Evolutionary conservation across 2,888 invertebrate species (phyloP), one percentile per base, ranked within the genome.

Genomic region (Polyploca ridens): DNA sequence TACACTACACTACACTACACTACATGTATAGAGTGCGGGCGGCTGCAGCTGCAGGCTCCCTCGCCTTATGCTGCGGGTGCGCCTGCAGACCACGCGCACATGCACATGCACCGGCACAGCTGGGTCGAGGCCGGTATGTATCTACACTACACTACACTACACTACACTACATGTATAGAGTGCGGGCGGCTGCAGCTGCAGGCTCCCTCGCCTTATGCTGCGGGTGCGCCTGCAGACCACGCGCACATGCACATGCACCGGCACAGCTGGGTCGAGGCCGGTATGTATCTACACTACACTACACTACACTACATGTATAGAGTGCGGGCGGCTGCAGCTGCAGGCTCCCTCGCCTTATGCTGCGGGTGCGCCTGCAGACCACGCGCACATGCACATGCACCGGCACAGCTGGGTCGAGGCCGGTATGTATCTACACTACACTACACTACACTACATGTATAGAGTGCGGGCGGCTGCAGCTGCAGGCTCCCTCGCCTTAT

Each of bases 331-430:
- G 14, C 91, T 97, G 63, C 95, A 27, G 27, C 27, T 27, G 27
- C 27, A 95, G 73, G 92, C 94, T 0, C 94, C 95, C 1, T 93
- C 95, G 54, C 96, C 96, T 0, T 96, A 96, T 85, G 85, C 8
- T 90, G 94, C 72, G 1, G 38, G 38, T 0, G 79, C 84, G 5
- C 90, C 85, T 27, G 27, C 27, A 27, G 27, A 27, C 27, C 5
- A 90, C 85, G 64, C 84, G 88, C 68, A 71, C n/a, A 89, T 90
- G n/a, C 77, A 85, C 38, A 89, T 91, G 7, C 96, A 96, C 77
- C 82, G 97, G 0, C 97, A 97, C 89, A 97, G 97, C 75, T 97
- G 97, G 97, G 96, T 97, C 7, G 97, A 97, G 73, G 95, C 91
- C 0, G 92, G 92, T 84, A 14, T 0, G 72, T 70, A 35, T 1